Evolutionary conservation across 2,888 invertebrate species (phyloP).

Genomic region (Drosophila anomalata): DNA sequence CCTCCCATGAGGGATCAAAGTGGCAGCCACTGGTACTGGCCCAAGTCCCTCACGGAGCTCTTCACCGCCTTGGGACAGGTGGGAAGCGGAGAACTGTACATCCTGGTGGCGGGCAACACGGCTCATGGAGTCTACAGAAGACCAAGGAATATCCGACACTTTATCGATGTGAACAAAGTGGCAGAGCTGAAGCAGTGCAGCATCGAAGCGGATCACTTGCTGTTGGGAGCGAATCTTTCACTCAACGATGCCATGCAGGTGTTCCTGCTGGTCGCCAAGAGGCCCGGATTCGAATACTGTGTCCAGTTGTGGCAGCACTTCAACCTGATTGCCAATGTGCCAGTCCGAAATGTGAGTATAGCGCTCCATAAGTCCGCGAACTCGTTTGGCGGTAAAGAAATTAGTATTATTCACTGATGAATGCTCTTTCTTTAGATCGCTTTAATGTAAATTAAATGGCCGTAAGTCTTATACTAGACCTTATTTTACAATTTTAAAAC

Average conservation of each 20-base stretch:
- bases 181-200: conserved; percentile 85
- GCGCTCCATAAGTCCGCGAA: conserved; percentile 36
- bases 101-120: conserved; percentile 91
- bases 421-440: conserved; percentile 1
- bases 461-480: too few species aligned
- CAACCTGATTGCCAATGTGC: conserved; percentile 87
- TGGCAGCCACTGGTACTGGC: conserved; percentile 75
- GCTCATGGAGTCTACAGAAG: conserved; percentile 87
- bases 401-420: fast-evolving
- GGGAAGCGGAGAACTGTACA: conserved; percentile 83
- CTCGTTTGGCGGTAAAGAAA: conserved; percentile 14
- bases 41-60: conserved; percentile 64
- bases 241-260: conserved; percentile 85
- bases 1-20: conserved; percentile 27
- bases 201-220: conserved; percentile 72
- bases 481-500: too few species aligned
- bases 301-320: conserved; percentile 85
- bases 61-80: conserved; percentile 80
- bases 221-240: conserved; percentile 83
- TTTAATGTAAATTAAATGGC: too few species aligned
- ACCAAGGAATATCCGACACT: conserved; percentile 81
- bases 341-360: conserved; percentile 87
- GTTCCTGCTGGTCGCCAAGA: conserved; percentile 76
- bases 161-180: conserved; percentile 88
- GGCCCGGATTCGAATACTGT: conserved; percentile 86